Evolutionary conservation across 2,113 vertebrate species (phyloP).

Genomic region (Baryphthengus martii): DNA sequence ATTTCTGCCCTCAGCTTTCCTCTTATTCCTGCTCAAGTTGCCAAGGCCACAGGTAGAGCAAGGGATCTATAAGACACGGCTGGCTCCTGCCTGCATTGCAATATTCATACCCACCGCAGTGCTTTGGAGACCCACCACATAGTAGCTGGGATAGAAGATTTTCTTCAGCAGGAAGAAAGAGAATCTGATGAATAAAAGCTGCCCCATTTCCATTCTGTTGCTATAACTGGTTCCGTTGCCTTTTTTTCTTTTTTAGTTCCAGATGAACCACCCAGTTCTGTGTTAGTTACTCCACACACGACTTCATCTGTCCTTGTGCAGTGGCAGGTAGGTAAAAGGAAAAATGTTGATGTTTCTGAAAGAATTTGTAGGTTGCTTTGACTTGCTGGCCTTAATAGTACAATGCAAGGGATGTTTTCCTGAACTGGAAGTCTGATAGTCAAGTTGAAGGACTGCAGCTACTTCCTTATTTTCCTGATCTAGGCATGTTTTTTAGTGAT

Average conservation of each 20-base stretch:
- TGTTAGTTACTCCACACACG: slow-evolving; percentile 87
- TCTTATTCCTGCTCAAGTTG: not conserved
- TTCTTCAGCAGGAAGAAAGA: not conserved
- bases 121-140: not conserved
- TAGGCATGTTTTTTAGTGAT: not conserved
- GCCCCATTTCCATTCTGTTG: not conserved
- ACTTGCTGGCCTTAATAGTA: not conserved
- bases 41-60: not conserved
- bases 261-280: slow-evolving; percentile 86
- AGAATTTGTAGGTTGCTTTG: not conserved
- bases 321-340: slow-evolving; percentile 86
- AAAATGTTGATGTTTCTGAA: not conserved
- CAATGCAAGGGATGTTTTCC: not conserved
- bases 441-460: not conserved
- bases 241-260: slow-evolving; percentile 78
- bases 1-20: not conserved
- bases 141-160: not conserved
- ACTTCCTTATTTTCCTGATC: not conserved
- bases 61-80: not conserved
- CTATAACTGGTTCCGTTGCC: not conserved
- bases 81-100: not conserved
- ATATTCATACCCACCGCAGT: fast-evolving
- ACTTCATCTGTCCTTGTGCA: slow-evolving; percentile 93
- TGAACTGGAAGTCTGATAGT: not conserved
- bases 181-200: not conserved